These are phyloP conservation scores for Numida meleagris DNA, from an alignment of 2,113 vertebrate genomes.

Conservation along the genomic window DNA sequence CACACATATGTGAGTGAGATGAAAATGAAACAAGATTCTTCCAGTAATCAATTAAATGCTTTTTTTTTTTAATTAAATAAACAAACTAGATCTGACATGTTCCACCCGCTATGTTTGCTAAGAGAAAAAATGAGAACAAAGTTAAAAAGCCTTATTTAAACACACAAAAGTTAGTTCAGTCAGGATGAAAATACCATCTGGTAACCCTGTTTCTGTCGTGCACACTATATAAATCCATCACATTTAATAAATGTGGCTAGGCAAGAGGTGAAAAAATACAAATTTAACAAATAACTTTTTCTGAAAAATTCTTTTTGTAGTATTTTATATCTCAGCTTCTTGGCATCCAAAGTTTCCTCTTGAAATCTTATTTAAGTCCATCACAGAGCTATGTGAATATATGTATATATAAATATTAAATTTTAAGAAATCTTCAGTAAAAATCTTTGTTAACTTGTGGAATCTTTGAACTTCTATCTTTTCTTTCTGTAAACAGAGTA, in stretches of 20 bases:
- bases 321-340: background rate
- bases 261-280: background rate
- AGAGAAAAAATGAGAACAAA: background rate
- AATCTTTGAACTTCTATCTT: background rate
- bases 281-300: background rate
- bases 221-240: background rate
- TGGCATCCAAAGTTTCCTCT: background rate
- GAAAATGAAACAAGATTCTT: background rate
- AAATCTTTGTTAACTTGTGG: background rate
- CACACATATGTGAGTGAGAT: background rate
- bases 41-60: background rate
- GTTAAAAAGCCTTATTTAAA: accelerated
- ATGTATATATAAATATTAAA: too few species aligned
- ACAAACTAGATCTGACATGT: background rate
- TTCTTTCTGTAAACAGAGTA: background rate
- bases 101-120: background rate
- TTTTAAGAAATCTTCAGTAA: background rate
- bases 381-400: background rate
- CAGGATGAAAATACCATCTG: background rate
- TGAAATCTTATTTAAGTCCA: background rate
- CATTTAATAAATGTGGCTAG: background rate
- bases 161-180: background rate
- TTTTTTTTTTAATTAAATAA: background rate
- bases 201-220: background rate
- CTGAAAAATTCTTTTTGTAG: background rate